Conservation (phyloP, 2,113 vertebrate species). For the Lophotis ruficrista region DNA sequence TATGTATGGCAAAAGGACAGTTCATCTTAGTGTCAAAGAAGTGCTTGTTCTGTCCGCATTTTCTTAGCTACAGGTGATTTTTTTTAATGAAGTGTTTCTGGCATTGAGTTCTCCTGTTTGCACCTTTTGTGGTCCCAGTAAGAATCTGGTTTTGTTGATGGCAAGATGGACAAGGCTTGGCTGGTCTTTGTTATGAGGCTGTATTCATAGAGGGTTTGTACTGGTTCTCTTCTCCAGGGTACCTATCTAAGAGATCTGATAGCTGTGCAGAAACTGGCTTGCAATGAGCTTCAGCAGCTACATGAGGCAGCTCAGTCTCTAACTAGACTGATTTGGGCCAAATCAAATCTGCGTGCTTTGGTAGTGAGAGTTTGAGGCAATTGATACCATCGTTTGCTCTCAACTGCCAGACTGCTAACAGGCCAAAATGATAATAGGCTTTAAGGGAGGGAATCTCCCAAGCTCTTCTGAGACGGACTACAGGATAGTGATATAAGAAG, state of each 20-base stretch:
- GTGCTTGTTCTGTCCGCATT: not conserved
- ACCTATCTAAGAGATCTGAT: not conserved
- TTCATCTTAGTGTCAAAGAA: not conserved
- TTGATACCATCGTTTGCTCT: not conserved
- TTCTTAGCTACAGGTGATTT: not conserved
- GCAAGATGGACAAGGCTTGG: not conserved
- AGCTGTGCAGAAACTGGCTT: not conserved
- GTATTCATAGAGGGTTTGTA: not conserved
- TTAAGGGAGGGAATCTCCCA: not conserved
- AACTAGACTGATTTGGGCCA: no score
- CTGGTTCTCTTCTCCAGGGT: not conserved
- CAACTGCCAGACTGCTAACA: not conserved
- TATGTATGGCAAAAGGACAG: not conserved
- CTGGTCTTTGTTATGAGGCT: not conserved
- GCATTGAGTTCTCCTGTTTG: not conserved
- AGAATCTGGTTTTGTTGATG: not conserved
- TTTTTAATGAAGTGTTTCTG: not conserved
- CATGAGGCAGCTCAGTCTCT: not conserved
- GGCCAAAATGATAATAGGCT: not conserved
- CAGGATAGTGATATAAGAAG: not conserved
- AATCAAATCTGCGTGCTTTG: not conserved
- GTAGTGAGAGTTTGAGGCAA: not conserved
- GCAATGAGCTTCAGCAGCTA: not conserved
- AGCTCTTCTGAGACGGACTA: not conserved
- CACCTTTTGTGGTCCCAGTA: not conserved